phyloP scores from a whole-genome alignment of 2,113 vertebrate genomes.

The Lipotes vexillifer region DNA sequence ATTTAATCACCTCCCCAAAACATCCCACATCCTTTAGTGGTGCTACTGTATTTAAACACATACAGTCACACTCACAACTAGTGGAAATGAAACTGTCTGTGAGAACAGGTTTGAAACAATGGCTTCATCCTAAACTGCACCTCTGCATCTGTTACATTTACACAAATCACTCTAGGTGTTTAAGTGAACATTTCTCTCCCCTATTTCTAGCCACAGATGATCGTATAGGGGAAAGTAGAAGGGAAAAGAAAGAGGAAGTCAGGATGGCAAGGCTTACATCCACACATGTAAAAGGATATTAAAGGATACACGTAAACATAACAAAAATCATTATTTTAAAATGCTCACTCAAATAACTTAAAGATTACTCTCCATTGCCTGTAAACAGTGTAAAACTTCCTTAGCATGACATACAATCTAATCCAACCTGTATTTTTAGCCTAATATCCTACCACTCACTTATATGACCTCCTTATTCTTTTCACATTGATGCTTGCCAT shows the following conservation, averaged over 20 bases:
- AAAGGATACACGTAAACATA: not conserved
- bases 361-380: not conserved
- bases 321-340: slow-evolving; percentile 27
- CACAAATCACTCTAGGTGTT: slow-evolving; percentile 52
- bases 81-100: slow-evolving; percentile 31
- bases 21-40: no score
- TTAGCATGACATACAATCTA: not conserved
- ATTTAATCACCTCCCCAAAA: no score
- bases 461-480: not conserved
- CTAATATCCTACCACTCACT: not conserved
- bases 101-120: slow-evolving; percentile 67
- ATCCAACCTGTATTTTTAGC: not conserved
- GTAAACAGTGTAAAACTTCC: not conserved
- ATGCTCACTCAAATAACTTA: not conserved
- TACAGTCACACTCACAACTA: not conserved
- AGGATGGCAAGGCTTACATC: not conserved
- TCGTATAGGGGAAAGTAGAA: not conserved
- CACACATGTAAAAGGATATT: not conserved
- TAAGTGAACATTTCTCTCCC: slow-evolving; percentile 34
- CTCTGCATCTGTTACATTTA: slow-evolving; percentile 55
- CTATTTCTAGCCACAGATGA: slow-evolving; percentile 25
- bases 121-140: slow-evolving; percentile 38
- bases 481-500: not conserved
- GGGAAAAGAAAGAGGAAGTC: not conserved
- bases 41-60: slow-evolving; percentile 34